Conservation (phyloP, 37 sponge, comb jelly and placozoan genomes). For the Mnemiopsis leidyi region DNA sequence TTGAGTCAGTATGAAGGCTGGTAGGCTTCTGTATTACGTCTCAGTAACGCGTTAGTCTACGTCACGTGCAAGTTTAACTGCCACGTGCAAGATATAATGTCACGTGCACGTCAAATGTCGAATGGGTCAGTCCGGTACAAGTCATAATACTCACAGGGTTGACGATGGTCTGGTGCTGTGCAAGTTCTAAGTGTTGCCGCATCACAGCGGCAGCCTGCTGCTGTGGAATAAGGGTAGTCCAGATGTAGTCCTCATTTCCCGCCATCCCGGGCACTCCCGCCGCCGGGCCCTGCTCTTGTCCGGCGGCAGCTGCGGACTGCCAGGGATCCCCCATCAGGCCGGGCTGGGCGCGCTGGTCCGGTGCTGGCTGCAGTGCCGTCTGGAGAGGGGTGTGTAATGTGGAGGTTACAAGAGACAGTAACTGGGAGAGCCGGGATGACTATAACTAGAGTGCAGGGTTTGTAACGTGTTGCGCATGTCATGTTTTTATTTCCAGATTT, state of each 20-base stretch:
- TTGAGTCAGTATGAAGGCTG: background rate
- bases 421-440: no score
- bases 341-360: constrained; percentile 2
- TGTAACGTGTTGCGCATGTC: no score
- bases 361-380: constrained; percentile 16
- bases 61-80: background rate
- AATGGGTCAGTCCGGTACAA: background rate
- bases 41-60: background rate
- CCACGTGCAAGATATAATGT: no score
- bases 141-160: constrained; percentile 40
- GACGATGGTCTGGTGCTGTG: constrained; percentile 46
- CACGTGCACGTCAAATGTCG: background rate
- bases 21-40: no score
- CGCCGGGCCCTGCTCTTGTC: background rate
- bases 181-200: constrained; percentile 54
- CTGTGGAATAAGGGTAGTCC: constrained; percentile 60
- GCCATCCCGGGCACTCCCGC: background rate
- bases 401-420: no score
- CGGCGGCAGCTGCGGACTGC: background rate
- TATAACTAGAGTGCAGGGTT: no score
- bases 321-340: constrained; percentile 44
- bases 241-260: constrained; percentile 38
- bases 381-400: background rate
- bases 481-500: no score
- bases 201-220: constrained; percentile 62